These are phyloP conservation scores for Tapirus terrestris DNA, from an alignment of 2,113 vertebrate genomes.

Conservation along the genomic window DNA sequence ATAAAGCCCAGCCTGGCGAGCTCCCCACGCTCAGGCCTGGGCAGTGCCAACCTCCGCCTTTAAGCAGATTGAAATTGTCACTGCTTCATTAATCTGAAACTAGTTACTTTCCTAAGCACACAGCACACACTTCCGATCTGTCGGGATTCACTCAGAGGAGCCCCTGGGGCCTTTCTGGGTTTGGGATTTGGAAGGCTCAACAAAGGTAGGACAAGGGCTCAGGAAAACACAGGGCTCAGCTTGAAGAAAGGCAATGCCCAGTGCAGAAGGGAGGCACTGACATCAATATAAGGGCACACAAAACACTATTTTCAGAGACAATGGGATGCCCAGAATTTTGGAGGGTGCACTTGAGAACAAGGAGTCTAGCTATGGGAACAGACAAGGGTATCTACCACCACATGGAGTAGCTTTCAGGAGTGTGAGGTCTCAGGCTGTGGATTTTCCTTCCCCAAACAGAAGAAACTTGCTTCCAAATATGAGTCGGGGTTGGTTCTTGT, in stretches of 20 bases:
- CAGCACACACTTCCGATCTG: constrained; percentile 86
- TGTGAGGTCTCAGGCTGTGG: background rate
- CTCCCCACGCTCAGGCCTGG: constrained; percentile 88
- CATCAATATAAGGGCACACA: background rate
- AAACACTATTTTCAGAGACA: constrained; percentile 6
- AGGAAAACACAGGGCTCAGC: background rate
- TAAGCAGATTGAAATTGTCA: constrained; percentile 90
- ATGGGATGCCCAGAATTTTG: background rate
- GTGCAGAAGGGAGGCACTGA: background rate
- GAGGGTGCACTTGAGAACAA: background rate
- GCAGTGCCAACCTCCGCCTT: constrained; percentile 89
- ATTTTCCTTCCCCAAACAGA: background rate
- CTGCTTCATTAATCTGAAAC: constrained; percentile 90
- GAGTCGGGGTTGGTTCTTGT: background rate
- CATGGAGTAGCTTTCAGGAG: background rate
- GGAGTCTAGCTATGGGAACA: background rate
- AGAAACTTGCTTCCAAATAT: constrained; percentile 4
- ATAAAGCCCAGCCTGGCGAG: constrained; percentile 88
- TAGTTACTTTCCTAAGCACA: constrained; percentile 84
- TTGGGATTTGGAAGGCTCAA: constrained; percentile 56
- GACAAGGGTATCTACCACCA: background rate
- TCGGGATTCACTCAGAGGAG: constrained; percentile 71
- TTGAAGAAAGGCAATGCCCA: constrained; percentile 18
- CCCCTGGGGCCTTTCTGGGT: constrained; percentile 66
- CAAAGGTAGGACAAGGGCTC: background rate